These are phyloP conservation scores for Frankliniella fusca DNA, from an alignment of 2,888 invertebrate species.

Conservation along the genomic window DNA sequence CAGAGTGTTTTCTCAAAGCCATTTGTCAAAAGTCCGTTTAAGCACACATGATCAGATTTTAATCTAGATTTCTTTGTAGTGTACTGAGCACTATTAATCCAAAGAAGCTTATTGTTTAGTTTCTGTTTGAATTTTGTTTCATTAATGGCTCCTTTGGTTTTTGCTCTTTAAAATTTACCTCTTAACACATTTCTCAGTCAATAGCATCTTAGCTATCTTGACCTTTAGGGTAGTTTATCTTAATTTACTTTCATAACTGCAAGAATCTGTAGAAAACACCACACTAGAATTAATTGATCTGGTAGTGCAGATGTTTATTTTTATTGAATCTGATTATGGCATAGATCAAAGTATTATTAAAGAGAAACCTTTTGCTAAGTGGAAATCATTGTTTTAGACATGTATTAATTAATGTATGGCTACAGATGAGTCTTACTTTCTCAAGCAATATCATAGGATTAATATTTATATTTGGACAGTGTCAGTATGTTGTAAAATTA, in stretches of 20 bases:
- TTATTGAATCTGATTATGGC: slow-evolving; percentile 13
- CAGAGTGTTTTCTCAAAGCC: too few species aligned
- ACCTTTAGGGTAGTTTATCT: slow-evolving; percentile 23
- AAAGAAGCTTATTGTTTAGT: slow-evolving; percentile 7
- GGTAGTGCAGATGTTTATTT: slow-evolving; percentile 26
- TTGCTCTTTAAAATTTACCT: neutral
- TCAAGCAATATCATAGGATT: slow-evolving; percentile 20
- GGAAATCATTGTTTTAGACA: slow-evolving; percentile 16
- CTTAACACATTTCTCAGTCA: slow-evolving; percentile 25
- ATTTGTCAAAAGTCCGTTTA: too few species aligned
- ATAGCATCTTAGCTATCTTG: slow-evolving; percentile 20
- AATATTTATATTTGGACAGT: slow-evolving; percentile 20
- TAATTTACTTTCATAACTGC: slow-evolving; percentile 22
- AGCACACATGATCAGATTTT: too few species aligned
- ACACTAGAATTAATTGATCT: slow-evolving; percentile 30
- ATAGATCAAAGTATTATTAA: slow-evolving; percentile 27
- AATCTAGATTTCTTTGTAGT: neutral
- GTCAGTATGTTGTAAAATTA: slow-evolving; percentile 11
- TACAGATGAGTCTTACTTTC: slow-evolving; percentile 24
- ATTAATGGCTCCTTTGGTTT: neutral
- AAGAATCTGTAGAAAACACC: slow-evolving; percentile 30
- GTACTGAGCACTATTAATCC: neutral
- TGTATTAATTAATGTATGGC: slow-evolving; percentile 17
- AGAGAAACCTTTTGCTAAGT: neutral
- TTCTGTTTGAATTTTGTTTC: neutral